Evolutionary conservation across 1,140 invertebrate species (phyloP), one percentile per base, ranked within the genome.

Genomic region (Psix sp.): DNA sequence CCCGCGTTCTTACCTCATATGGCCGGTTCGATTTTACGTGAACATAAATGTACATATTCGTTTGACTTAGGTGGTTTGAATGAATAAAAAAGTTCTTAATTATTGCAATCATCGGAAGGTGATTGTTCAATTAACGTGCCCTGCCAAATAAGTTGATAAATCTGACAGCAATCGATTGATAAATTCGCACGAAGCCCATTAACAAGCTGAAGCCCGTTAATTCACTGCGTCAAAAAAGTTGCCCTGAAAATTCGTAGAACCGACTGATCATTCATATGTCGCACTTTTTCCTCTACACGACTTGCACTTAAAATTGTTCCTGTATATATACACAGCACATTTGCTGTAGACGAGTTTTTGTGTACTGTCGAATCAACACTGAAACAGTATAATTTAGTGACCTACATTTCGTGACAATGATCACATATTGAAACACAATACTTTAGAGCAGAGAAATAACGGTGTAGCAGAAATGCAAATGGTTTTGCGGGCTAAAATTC

Each of bases 241-340:
- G 36, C 33, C 54, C 54, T 76, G 63, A 81, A 82, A 82, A 80
- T 82, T 80, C 78, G 77, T 77, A 72, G 77, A 76, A 81, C 67
- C 31, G 29, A 52, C 33, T 13, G 16, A 24, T 35, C 56, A 52
- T 66, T 52, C 77, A 80, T 72, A 80, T 81, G 78, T 78, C 79
- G 68, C 51, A 54, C 17, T 54, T 70, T 54, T 63, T 49, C 40
- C 26, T 5, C 26, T 11, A 0, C 38, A 42, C 42, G 2, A 26
- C 18, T 33, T 17, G 42, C 20, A 10, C 17, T n/a, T n/a, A n/a
- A n/a, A 57, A 31, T 40, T 33, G 40, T 33, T 24, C 7, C 5
- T n/a, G 15, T 17, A 17, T 21, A 38, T n/a, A n/a, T n/a, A n/a
- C n/a, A n/a, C n/a, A n/a, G n/a, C 29, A 21, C 16, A 42, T 43